These are phyloP conservation scores for Drosophila melanosoma DNA, from an alignment of 2,888 invertebrate species.

Conservation along the genomic window DNA sequence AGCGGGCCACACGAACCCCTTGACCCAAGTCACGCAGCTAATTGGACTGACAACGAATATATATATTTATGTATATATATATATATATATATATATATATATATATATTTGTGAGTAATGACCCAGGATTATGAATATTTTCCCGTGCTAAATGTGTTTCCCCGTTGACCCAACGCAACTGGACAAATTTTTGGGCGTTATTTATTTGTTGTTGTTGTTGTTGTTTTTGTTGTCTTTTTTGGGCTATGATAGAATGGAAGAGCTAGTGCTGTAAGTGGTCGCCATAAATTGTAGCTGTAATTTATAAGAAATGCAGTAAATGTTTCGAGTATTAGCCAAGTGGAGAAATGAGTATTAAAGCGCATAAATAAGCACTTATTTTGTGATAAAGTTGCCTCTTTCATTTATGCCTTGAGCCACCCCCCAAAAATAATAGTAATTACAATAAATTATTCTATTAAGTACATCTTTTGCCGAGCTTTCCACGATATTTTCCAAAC, in stretches of 20 bases:
- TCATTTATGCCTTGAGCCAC: constrained; percentile 40
- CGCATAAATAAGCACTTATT: constrained; percentile 64
- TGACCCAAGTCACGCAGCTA: constrained; percentile 81
- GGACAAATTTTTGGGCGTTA: constrained; percentile 10
- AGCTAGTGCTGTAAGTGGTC: constrained; percentile 47
- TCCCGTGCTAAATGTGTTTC: constrained; percentile 50
- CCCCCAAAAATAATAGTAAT: constrained; percentile 45
- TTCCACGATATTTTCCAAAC: not conserved
- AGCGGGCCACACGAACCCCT: constrained; percentile 69
- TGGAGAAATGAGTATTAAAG: constrained; percentile 43
- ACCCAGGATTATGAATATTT: constrained; percentile 73
- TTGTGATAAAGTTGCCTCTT: constrained; percentile 55
- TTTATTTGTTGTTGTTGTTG: not conserved
- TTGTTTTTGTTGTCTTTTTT: not conserved
- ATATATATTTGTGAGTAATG: constrained; percentile 74
- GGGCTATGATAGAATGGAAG: constrained; percentile 26
- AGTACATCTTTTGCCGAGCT: constrained; percentile 30
- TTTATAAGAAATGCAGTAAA: constrained; percentile 59
- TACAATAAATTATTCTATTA: constrained; percentile 64
- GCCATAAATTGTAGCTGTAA: constrained; percentile 53
- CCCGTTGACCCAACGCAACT: constrained; percentile 30
- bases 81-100: constrained; percentile 55
- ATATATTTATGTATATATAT: constrained; percentile 3
- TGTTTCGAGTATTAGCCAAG: constrained; percentile 26
- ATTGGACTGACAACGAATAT: constrained; percentile 77